These are phyloP conservation scores for Anas bahamensis DNA, from an alignment of 2,797 vertebrate genomes.

Conservation along the genomic window DNA sequence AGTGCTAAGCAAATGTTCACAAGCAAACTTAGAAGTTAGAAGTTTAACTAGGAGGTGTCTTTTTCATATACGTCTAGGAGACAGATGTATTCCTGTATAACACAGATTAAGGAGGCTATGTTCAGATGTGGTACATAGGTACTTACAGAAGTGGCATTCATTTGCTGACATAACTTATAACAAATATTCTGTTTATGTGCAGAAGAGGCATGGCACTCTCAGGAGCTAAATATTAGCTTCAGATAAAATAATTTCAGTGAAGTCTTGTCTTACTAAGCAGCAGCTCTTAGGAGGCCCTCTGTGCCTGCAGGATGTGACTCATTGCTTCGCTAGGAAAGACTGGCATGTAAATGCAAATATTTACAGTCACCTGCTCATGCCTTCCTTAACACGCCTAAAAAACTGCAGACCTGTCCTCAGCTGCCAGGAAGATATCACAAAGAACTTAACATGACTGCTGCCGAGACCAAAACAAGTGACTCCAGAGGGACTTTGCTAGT, in stretches of 20 bases:
- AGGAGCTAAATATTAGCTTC: neutral
- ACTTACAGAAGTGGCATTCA: neutral
- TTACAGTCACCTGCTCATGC: neutral
- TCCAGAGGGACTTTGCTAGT: neutral
- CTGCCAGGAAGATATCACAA: neutral
- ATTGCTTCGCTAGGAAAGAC: neutral
- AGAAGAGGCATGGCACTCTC: neutral
- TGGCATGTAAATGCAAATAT: neutral
- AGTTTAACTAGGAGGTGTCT: neutral
- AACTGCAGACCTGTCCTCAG: neutral
- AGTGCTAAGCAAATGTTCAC: neutral
- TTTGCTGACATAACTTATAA: fast-evolving
- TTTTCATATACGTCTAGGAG: neutral
- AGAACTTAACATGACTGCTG: neutral
- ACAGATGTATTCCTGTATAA: neutral
- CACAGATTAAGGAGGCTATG: fast-evolving
- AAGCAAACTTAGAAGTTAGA: neutral
- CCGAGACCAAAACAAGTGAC: neutral
- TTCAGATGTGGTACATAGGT: neutral
- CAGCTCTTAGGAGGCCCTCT: neutral
- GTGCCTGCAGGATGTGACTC: neutral
- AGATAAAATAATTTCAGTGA: neutral
- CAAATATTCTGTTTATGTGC: neutral
- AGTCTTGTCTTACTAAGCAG: neutral
- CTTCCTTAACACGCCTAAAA: neutral